These are phyloP conservation scores for Netelia virgata DNA, from an alignment of 2,888 invertebrate genomes.

Conservation along the genomic window DNA sequence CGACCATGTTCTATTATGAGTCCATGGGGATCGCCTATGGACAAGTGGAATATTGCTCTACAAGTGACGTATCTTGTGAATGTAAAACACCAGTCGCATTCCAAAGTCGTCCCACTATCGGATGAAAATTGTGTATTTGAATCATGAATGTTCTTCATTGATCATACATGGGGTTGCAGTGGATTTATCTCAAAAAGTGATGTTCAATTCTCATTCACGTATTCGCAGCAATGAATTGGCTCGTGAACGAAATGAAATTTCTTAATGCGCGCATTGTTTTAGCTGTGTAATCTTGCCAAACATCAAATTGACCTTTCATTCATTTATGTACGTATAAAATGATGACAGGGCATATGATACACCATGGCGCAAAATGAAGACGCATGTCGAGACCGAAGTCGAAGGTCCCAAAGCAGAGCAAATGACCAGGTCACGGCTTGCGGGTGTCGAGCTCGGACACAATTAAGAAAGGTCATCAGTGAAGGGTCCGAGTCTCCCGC, in stretches of 20 bases:
- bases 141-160: neutral
- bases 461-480: slow-evolving; percentile 49
- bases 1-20: neutral
- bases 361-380: slow-evolving; percentile 1
- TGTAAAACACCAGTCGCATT: too few relatives aligned
- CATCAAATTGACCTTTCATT: neutral
- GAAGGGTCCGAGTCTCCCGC: neutral
- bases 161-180: neutral
- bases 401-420: slow-evolving; percentile 17
- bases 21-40: too few relatives aligned
- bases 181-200: neutral
- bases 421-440: slow-evolving; percentile 34
- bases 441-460: slow-evolving; percentile 22
- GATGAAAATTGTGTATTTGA: neutral
- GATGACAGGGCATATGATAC: neutral
- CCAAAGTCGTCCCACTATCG: neutral
- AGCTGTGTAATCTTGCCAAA: neutral
- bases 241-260: too few relatives aligned
- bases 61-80: too few relatives aligned
- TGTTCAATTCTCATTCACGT: too few relatives aligned
- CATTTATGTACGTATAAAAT: neutral
- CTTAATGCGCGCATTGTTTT: neutral
- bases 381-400: slow-evolving; percentile 2
- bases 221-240: too few relatives aligned
- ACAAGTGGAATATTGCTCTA: too few relatives aligned